Base-by-base conservation (phyloP, 2,797 vertebrate species). In the Pteronotus mesoamericanus region DNA sequence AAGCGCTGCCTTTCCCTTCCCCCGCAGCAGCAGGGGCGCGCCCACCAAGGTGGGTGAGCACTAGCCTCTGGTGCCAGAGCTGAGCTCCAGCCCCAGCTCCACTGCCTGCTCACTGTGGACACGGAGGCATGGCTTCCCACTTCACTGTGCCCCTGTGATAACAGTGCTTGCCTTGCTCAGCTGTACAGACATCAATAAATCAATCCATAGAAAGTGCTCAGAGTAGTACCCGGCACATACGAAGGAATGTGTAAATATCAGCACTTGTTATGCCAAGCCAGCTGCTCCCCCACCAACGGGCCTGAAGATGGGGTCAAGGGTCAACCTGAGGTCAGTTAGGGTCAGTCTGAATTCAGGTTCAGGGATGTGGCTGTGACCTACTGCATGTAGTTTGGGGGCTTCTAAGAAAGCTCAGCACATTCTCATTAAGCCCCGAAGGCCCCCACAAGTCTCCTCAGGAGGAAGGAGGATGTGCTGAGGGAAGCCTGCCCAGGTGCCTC, bases 21-120 rank as follows among this genome's bases (percentile, higher is more conserved):
- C 44, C 19, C 57, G 57, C 64, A 34, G 68, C 10, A 7, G 34
- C 42, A 26, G 29, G 34, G 57, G 2, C 1, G 32, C 2, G 6
- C 9, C 22, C 4, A 2, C 34, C 0, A 0, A 1, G 10, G 46
- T 0, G 24, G 80, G 5, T 6, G 39, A 57, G 29, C 11, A 16
- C 6, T 42, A 15, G 66, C 29, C 10, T 21, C 26, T 2, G n/a
- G n/a, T 8, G 37, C 37, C 15, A 72, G 69, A 9, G 18, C 79
- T 24, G 53, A 82, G 12, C 26, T 22, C 46, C 12, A 42, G 59
- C 29, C 42, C 34, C 39, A 2, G 34, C 80, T 64, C 66, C 55
- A 21, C 68, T 4, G 7, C 34, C 57, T 61, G 71, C 46, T 71
- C 29, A 4, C 46, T 11, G 48, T 21, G 55, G 19, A 46, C 24